Evolutionary conservation across 1,140 invertebrate genomes (phyloP), one percentile per base, ranked within the genome.

Genomic region (Caligus rogercresseyi): DNA sequence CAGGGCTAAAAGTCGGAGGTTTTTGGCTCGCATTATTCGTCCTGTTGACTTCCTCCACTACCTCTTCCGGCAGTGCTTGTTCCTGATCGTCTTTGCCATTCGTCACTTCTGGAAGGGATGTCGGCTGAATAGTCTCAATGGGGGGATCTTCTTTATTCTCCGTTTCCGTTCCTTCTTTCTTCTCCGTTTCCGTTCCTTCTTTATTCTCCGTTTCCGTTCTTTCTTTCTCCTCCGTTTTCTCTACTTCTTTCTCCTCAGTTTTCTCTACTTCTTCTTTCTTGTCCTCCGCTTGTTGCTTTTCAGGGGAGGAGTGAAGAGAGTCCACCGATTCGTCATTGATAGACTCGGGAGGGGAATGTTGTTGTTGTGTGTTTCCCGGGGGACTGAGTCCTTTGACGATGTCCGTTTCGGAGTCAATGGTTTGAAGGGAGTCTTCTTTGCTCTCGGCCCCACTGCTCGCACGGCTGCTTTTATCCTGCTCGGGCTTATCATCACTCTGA

Each of bases 1-100:
- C 91, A 53, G 91, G 88, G 73, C 87, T 94, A 73, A 95, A 95
- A 82, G 93, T 89, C 52, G 88, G 86, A 63, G 86, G 78, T 16
- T 67, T 64, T 24, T 57, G 21, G 7, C 25, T 57, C 25, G 65
- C 57, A 3, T 43, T 14, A 26, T 65, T 51, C 25, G 31, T 54
- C 55, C 57, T 31, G 15, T 25, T 57, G 14, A 64, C 61, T 65
- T 65, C 64, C 43, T 60, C 61, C 7, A 43, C 31, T 43, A 43
- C 31, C n/a, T 43, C 31, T 43, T 43, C n/a, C n/a, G 31, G 31
- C n/a, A 43, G 31, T n/a, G n/a, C n/a, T n/a, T n/a, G n/a, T n/a
- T n/a, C n/a, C n/a, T n/a, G n/a, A n/a, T n/a, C n/a, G n/a, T n/a
- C n/a, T n/a, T n/a, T n/a, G n/a, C n/a, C n/a, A n/a, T n/a, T n/a